Evolutionary conservation across 2,113 vertebrate genomes (phyloP).

Genomic region (Canis aureus): DNA sequence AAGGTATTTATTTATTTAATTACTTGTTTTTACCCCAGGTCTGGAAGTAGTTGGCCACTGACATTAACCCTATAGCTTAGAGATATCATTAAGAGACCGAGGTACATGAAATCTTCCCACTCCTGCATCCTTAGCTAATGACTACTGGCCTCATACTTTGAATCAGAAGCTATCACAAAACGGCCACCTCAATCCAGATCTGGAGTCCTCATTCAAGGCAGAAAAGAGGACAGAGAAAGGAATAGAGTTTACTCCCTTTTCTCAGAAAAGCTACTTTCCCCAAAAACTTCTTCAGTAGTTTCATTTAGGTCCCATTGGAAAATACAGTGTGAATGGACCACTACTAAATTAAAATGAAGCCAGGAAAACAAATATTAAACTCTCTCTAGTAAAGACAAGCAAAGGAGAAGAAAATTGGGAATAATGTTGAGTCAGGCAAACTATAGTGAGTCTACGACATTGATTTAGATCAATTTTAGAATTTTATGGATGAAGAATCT

Average conservation of each 20-base stretch:
- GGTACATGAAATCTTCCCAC: neutral
- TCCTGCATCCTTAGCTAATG: neutral
- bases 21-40: neutral
- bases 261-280: neutral
- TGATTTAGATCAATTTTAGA: neutral
- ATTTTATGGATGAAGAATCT: neutral
- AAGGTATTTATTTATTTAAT: neutral
- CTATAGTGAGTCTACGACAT: neutral
- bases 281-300: neutral
- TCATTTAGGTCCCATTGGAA: neutral
- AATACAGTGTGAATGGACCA: neutral
- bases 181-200: neutral
- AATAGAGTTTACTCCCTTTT: neutral
- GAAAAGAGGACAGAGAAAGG: neutral
- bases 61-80: neutral
- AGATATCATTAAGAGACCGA: neutral
- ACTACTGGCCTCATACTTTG: neutral
- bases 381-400: neutral
- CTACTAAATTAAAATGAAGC: neutral
- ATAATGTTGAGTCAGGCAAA: neutral
- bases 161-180: neutral
- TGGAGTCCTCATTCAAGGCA: neutral
- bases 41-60: neutral
- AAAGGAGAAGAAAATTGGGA: neutral
- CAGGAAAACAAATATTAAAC: neutral